Percentiles rank a stretch among this genome's conserved stretches.
phyloP scores from a whole-genome alignment of 1,140 invertebrate species.

The Drosophila murphyi region DNA sequence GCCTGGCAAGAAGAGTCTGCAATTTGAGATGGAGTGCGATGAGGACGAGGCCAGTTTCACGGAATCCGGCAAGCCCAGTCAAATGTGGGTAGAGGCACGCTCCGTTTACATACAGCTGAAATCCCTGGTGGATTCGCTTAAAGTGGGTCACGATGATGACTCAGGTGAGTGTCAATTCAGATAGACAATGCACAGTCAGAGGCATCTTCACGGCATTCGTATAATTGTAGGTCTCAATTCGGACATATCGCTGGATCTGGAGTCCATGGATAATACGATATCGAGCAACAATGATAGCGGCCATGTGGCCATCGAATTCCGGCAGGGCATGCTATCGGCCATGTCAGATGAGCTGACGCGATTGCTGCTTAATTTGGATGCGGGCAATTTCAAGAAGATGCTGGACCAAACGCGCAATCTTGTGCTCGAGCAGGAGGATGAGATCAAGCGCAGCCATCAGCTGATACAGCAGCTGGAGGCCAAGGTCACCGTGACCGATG shows the following conservation, averaged over 20 bases:
- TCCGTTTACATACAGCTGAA: conserved; percentile 89
- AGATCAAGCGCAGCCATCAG: conserved; percentile 92
- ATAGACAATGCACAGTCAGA: conserved; percentile 27
- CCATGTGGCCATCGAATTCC: conserved; percentile 84
- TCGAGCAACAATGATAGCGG: conserved; percentile 77
- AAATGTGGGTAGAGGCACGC: conserved; percentile 87
- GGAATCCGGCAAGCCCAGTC: conserved; percentile 76
- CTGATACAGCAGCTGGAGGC: conserved; percentile 91
- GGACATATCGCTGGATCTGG: conserved; percentile 85
- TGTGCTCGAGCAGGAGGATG: conserved; percentile 90
- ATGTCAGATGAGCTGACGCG: conserved; percentile 90
- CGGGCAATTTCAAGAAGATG: conserved; percentile 92
- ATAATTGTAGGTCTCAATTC: conserved; percentile 85
- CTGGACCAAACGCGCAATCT: conserved; percentile 90
- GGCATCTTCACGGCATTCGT: too few relatives aligned
- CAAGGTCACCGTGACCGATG: conserved; percentile 92
- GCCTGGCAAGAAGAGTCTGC: conserved; percentile 86
- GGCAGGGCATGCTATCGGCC: conserved; percentile 86
- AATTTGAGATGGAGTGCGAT: conserved; percentile 91
- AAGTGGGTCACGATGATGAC: conserved; percentile 89
- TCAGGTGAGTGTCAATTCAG: conserved; percentile 80
- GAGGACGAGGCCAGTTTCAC: conserved; percentile 86
- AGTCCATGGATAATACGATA: conserved; percentile 85
- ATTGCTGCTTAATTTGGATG: conserved; percentile 89
- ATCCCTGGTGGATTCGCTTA: conserved; percentile 88